These are phyloP conservation scores for Argya squamiceps DNA, from an alignment of 2,797 vertebrate genomes.

Conservation along the genomic window DNA sequence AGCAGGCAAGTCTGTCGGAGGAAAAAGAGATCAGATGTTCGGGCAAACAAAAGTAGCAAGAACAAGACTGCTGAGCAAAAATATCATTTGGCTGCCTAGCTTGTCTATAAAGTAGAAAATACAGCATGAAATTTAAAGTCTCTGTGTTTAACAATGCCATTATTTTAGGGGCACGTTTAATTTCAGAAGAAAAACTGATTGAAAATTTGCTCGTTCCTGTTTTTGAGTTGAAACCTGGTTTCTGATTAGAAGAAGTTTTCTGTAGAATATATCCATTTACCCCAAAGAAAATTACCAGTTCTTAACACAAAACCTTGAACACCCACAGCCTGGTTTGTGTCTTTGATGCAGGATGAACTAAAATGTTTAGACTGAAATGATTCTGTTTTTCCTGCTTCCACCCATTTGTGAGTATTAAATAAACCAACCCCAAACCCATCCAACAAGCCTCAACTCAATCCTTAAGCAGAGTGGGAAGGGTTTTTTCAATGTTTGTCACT, in stretches of 20 bases:
- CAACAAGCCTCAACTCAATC: background rate
- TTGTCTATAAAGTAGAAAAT: background rate
- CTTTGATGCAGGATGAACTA: background rate
- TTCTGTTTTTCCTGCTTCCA: background rate
- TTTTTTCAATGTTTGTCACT: background rate
- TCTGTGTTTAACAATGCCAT: constrained; percentile 27
- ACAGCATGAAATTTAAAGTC: constrained; percentile 26
- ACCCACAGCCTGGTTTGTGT: background rate
- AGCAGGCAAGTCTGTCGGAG: constrained; percentile 10
- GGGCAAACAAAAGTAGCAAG: background rate
- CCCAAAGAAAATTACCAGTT: background rate
- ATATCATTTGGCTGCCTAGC: background rate
- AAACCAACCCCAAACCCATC: background rate
- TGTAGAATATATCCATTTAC: background rate
- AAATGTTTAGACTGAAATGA: background rate
- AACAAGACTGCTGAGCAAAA: constrained; percentile 12
- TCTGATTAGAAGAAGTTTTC: background rate
- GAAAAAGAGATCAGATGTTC: constrained; percentile 31
- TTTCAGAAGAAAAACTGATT: background rate
- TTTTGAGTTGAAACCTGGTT: background rate
- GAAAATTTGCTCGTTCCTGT: background rate
- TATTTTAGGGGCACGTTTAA: constrained; percentile 13
- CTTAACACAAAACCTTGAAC: background rate
- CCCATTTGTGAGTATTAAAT: background rate
- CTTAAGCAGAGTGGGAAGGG: background rate